These are phyloP conservation scores for Peromyscus melanophrys DNA, from an alignment of 2,797 vertebrate genomes.

Conservation along the genomic window DNA sequence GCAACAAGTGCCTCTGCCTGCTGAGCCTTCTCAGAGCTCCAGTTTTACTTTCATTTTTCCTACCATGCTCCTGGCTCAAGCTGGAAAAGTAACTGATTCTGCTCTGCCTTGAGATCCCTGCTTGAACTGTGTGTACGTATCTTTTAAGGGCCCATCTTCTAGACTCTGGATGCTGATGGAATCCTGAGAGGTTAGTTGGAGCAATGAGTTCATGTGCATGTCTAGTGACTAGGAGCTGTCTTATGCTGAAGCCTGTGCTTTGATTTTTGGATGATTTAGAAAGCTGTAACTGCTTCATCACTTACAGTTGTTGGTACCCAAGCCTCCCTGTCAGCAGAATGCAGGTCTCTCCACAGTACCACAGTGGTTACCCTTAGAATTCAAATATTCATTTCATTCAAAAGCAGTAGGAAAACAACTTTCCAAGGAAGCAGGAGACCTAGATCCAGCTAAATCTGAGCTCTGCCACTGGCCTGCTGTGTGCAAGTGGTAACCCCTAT, in stretches of 20 bases:
- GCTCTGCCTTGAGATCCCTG: background rate
- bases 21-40: background rate
- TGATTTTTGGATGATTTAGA: slow-evolving; percentile 51
- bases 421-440: slow-evolving; percentile 23
- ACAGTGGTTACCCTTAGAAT: background rate
- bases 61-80: background rate
- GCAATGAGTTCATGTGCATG: background rate
- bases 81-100: slow-evolving; percentile 36
- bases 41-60: background rate
- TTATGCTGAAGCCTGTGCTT: background rate
- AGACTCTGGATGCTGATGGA: background rate
- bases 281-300: slow-evolving; percentile 31
- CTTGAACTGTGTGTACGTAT: background rate
- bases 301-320: slow-evolving; percentile 40
- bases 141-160: background rate
- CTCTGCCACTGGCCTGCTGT: background rate
- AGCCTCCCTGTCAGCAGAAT: slow-evolving; percentile 8
- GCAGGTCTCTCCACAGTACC: background rate
- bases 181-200: background rate
- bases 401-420: slow-evolving; percentile 18
- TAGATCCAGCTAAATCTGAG: background rate
- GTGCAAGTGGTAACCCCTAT: slow-evolving; percentile 15
- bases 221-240: background rate
- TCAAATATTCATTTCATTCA: slow-evolving; percentile 51
- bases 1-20: background rate